phyloP scores from a whole-genome alignment of 2,113 vertebrate species.

The Neodontobutis hainanensis region DNA sequence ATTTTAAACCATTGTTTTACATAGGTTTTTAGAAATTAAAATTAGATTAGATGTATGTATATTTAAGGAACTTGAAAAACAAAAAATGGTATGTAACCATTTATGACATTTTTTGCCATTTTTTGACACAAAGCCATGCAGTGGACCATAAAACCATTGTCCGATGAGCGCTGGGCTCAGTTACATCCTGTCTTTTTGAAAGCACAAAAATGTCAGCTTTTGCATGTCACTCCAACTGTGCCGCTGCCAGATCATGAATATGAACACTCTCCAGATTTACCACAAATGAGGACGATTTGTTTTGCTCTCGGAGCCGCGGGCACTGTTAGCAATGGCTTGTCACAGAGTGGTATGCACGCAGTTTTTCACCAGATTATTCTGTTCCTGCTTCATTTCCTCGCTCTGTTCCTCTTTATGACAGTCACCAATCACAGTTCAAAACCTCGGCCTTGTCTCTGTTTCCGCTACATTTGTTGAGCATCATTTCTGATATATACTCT shows the following conservation, averaged over 20 bases:
- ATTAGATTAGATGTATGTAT: too few species aligned
- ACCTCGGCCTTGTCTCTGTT: constrained; percentile 6
- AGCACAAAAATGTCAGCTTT: constrained; percentile 57
- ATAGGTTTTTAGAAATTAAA: too few species aligned
- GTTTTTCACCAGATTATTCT: constrained; percentile 36
- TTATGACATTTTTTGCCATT: constrained; percentile 14
- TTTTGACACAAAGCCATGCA: constrained; percentile 52
- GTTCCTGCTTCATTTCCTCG: constrained; percentile 34
- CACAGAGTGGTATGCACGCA: neutral
- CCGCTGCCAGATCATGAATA: constrained; percentile 40
- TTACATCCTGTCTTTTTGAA: constrained; percentile 28
- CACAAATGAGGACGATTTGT: constrained; percentile 45
- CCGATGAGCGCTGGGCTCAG: constrained; percentile 19
- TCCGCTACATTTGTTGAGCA: neutral
- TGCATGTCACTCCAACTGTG: too few species aligned
- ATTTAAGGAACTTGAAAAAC: too few species aligned
- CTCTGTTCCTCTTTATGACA: constrained; percentile 8
- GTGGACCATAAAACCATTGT: constrained; percentile 46
- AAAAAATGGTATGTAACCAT: too few species aligned
- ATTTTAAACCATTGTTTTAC: too few species aligned
- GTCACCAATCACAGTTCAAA: constrained; percentile 17
- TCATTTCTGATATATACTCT: neutral
- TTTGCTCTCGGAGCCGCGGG: constrained; percentile 26
- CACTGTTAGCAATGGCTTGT: constrained; percentile 28
- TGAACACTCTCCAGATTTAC: constrained; percentile 49